Evolutionary conservation across 2,113 vertebrate species (phyloP), one percentile per base, ranked within the genome.

Genomic region (Macrotus californicus): DNA sequence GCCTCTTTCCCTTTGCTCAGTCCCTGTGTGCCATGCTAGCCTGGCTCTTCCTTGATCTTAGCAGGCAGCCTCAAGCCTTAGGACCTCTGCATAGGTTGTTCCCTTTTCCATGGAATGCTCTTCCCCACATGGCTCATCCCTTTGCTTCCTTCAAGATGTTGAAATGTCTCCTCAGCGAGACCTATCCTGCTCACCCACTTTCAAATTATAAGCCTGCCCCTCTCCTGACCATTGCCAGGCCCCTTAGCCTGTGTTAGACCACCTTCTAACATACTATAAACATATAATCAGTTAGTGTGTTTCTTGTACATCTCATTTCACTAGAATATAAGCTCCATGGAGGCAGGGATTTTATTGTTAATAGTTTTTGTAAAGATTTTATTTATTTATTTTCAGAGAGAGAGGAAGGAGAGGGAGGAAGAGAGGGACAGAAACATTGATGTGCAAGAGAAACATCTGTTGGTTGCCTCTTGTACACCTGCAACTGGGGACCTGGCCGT

Each of bases 131-230:
- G 43, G 48, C 36, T 86, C 10, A 29, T 9, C 69, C 43, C 41
- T 95, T 90, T 3, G 54, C 39, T 73, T 81, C 77, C 39, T 82
- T 94, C 54, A 81, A 50, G 77, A 75, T 84, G 56, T 89, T 80
- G 59, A 92, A 89, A 64, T 93, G 43, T 87, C 73, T 87, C 75
- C 73, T 94, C 66, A 92, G 67, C 26, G 69, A 89, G 41, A 54
- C 41, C 73, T 87, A 59, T 8, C n/a, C 46, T 39, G 18, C 61
- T 90, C 22, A 70, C 72, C n/a, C 31, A 54, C 19, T 91, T 88
- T 85, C 75, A 77, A 43, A 64, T 16, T 31, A n/a, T 72, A 81
- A 41, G 48, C 70, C 73, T 52, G 8, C 19, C 19, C 48, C 1
- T 2, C 70, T 67, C n/a, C 5, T 12, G 43, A 34, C 39, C 82